phyloP scores from a whole-genome alignment of 2,113 vertebrate genomes.

The Brachypteracias leptosomus region DNA sequence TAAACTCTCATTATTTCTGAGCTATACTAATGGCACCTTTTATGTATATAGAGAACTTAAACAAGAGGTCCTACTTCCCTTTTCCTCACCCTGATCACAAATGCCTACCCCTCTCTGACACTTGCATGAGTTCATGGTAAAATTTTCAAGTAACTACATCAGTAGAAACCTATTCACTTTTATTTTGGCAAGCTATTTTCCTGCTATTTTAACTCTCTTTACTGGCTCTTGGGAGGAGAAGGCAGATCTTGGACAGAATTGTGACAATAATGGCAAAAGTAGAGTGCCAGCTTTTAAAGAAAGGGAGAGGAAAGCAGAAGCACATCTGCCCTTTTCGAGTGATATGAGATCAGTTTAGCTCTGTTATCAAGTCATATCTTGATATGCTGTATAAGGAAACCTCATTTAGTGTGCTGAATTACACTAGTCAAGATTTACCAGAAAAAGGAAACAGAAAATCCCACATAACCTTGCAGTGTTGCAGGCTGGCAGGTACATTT shows the following conservation, averaged over 20 bases:
- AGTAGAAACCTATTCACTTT: not conserved
- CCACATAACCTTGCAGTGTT: fast-evolving
- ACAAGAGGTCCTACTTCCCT: not conserved
- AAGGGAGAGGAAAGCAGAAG: not conserved
- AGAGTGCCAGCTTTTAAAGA: not conserved
- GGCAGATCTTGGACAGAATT: not conserved
- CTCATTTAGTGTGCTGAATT: not conserved
- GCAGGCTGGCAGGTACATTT: not conserved
- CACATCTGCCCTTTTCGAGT: not conserved
- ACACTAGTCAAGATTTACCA: not conserved
- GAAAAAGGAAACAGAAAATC: not conserved
- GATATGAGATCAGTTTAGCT: not conserved
- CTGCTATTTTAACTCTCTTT: not conserved
- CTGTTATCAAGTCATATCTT: not conserved
- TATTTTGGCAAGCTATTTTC: not conserved
- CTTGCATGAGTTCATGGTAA: not conserved
- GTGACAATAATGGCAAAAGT: not conserved
- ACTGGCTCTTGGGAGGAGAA: not conserved
- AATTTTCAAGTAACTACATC: not conserved
- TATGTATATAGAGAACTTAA: not conserved
- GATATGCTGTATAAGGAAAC: not conserved
- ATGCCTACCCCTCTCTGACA: not conserved
- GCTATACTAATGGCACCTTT: not conserved
- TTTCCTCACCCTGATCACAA: not conserved
- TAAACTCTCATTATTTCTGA: not conserved